Base-by-base conservation (phyloP, 2,888 invertebrate species). In the Heteromyza rotundicornis region DNA sequence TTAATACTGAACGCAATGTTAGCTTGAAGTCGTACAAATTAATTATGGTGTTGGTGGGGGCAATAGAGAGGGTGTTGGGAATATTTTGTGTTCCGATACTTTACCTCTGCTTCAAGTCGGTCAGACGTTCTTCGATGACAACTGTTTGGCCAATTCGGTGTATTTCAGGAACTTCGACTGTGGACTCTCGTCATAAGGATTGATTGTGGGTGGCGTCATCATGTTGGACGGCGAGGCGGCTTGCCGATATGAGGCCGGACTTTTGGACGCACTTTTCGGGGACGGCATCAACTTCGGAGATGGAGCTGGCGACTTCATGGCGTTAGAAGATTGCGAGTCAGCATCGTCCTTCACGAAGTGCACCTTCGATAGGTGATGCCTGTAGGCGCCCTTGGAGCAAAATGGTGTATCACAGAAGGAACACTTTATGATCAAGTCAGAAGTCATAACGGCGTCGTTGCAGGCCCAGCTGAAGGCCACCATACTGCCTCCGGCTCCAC, bases 151-250 rank as follows among this genome's bases (percentile, higher is more conserved):
- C 85, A 98, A 90, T 86, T 98, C 96, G 82, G 96, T 96, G 86
- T 98, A 98, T 87, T 97, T 97, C 75, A 96, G 90, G 87, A 97
- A 97, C 87, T 97, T 98, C 75, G 97, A 95, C 85, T 96, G 95
- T 55, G 95, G 94, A 82, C 94, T 95, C 84, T 96, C 96, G 78
- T 95, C 95, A 80, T 90, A 91, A 32, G 88, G 83, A 82, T 87
- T 82, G 60, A 85, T 84, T 65, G 88, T 87, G 70, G 75, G 67
- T 20, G 72, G 68, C 51, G 62, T 60, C 12, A 53, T 32, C 60
- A 64, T 35, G 0, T 67, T 81, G 78, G 74, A 72, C 1, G 79
- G 70, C 27, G 72, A 73, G 8, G 19, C 40, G 0, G 59, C 59
- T 20, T 70, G 68, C 12, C 32, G 64, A 64, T 57, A 40, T 19